Conservation (phyloP, 2,888 invertebrate genomes). For the Lepidonotus clava region DNA sequence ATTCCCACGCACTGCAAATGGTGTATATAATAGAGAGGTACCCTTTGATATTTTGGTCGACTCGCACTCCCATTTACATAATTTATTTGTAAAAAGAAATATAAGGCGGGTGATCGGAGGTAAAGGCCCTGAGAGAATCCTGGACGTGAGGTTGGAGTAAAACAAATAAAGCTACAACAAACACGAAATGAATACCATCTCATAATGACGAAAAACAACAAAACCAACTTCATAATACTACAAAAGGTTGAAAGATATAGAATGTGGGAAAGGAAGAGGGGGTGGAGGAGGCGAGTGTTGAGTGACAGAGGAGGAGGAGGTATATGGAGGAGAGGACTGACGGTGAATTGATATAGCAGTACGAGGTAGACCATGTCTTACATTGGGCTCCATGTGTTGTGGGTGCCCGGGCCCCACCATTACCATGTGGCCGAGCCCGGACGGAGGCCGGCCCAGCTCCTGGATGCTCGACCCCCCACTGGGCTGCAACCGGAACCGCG, state of each 20-base stretch:
- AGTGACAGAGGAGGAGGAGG: background rate
- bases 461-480: slow-evolving; percentile 37
- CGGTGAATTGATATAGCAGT: background rate
- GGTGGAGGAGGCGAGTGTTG: background rate
- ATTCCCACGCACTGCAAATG: too few species aligned
- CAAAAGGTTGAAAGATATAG: background rate
- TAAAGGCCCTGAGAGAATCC: too few species aligned
- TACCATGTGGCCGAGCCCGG: slow-evolving; percentile 46
- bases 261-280: background rate
- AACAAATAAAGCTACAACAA: slow-evolving; percentile 20
- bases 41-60: too few species aligned
- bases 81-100: too few species aligned
- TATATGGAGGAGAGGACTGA: background rate
- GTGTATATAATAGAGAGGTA: too few species aligned
- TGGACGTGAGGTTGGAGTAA: background rate
- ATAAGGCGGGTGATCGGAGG: too few species aligned
- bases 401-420: slow-evolving; percentile 20
- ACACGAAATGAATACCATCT: background rate
- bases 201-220: background rate
- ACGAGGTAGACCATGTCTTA: slow-evolving; percentile 43
- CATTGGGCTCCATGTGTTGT: slow-evolving; percentile 50
- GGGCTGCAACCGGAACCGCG: slow-evolving; percentile 9
- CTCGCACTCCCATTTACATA: too few species aligned
- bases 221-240: background rate
- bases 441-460: slow-evolving; percentile 43